Conservation (phyloP, 2,888 invertebrate genomes). For the Drosophila austrosaltans region DNA sequence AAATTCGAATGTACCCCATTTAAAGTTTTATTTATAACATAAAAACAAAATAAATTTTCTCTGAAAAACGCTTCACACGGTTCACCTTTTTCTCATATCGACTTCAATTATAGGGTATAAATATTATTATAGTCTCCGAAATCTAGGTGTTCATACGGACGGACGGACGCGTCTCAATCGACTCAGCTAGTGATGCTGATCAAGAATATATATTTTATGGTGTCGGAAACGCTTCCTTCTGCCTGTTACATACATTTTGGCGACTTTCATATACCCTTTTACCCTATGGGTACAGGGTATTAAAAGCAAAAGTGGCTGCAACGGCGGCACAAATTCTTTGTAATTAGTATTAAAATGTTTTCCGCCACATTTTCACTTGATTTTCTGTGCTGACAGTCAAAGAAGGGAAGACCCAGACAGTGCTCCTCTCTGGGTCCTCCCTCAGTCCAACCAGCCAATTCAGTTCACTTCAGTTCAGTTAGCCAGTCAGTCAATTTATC, state of each 20-base stretch:
- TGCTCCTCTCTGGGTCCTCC: conserved; percentile 14
- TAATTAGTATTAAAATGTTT: conserved; percentile 79
- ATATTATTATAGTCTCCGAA: neutral
- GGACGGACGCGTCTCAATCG: no score
- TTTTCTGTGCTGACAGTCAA: conserved; percentile 42
- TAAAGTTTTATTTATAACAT: no score
- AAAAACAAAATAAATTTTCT: no score
- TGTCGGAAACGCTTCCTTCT: no score
- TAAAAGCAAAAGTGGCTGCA: conserved; percentile 64
- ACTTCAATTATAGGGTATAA: neutral
- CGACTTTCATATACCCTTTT: no score
- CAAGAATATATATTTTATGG: no score
- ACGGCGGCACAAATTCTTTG: conserved; percentile 78
- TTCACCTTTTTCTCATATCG: neutral
- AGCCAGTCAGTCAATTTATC: conserved; percentile 75
- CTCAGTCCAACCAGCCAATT: conserved; percentile 29
- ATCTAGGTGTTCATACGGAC: no score
- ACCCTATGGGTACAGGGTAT: no score
- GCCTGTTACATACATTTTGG: no score
- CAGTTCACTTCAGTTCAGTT: conserved; percentile 25
- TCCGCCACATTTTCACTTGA: conserved; percentile 79
- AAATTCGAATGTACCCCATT: no score
- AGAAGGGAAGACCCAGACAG: conserved; percentile 29
- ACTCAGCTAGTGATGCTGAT: no score
- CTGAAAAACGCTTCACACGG: no score